Evolutionary conservation across 2,113 vertebrate genomes (phyloP), one percentile per base, ranked within the genome.

Genomic region (Neomonachus schauinslandi): DNA sequence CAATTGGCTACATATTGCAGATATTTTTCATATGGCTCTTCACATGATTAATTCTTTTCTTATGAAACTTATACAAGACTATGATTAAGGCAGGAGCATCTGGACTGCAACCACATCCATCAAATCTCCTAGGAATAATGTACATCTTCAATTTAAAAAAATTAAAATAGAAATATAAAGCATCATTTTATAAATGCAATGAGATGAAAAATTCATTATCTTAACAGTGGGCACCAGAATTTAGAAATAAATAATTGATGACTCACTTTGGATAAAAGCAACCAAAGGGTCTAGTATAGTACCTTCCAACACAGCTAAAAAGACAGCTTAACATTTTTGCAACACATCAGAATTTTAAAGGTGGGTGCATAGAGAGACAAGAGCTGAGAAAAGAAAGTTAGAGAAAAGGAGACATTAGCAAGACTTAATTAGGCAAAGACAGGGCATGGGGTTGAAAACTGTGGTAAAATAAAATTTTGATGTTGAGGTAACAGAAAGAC

Each of bases 91-190:
- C 5, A 61, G 13, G 33, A 88, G 33, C 21, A 81, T 74, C 24
- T 67, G 36, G 26, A 93, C 16, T 80, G 53, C 31, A 16, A 93
- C 9, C 55, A 95, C 6, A 93, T 72, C 8, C 26, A 53, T 22
- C 42, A 85, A 74, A 69, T 33, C 33, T 61, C 61, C 36, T 42
- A 72, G 57, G 33, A 81, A 86, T 36, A 71, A 95, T 31, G 57
- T 0, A 59, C 2, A 89, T 33, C 22, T 72, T 83, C n/a, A 84
- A 74, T 53, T 39, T 74, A 26, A 49, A 28, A 61, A 89, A 51
- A 63, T 33, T 93, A 82, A 57, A 71, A 94, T 36, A 95, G 9
- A 67, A 88, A 72, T 63, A 74, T 51, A 88, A 83, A 82, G 36
- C 15, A 89, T 31, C 5, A 18, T 57, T 96, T 95, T 55, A 89